Conservation (phyloP, 2,113 vertebrate genomes). For the Empidonax alnorum region DNA sequence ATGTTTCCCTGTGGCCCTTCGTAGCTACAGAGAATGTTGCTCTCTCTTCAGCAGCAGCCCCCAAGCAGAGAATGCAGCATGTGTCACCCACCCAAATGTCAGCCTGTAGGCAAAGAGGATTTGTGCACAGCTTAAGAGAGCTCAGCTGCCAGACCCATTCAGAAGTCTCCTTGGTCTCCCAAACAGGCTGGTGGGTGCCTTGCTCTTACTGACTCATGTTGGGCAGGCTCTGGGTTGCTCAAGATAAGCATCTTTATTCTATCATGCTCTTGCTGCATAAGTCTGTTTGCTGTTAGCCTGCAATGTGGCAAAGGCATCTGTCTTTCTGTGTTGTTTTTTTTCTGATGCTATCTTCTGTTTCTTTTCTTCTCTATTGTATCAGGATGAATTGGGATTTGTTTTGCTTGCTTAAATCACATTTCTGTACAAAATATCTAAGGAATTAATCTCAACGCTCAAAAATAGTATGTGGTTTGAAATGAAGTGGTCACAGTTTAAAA, state of each 20-base stretch:
- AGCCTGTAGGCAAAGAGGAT: background rate
- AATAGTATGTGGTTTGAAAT: background rate
- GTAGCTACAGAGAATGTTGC: accelerated
- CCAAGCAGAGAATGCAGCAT: background rate
- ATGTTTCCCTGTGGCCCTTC: background rate
- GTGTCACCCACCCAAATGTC: background rate
- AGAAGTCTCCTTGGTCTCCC: background rate
- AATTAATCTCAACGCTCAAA: background rate
- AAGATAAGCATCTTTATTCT: background rate
- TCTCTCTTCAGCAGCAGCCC: background rate
- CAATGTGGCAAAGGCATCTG: background rate
- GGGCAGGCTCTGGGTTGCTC: background rate
- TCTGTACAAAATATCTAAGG: background rate
- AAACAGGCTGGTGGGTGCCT: background rate
- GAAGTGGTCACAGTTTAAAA: background rate
- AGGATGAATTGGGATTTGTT: background rate
- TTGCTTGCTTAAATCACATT: background rate
- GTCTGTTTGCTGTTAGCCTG: background rate
- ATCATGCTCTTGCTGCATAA: background rate
- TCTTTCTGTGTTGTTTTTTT: background rate
- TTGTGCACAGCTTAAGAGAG: background rate
- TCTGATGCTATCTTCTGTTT: background rate
- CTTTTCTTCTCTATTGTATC: background rate
- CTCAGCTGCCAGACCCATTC: background rate
- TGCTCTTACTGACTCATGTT: background rate